A percentile compares a stretch with the other conserved stretches of the same genome.
Conservation (phyloP, 1,140 invertebrate species). For the Hycleus cichorii region DNA sequence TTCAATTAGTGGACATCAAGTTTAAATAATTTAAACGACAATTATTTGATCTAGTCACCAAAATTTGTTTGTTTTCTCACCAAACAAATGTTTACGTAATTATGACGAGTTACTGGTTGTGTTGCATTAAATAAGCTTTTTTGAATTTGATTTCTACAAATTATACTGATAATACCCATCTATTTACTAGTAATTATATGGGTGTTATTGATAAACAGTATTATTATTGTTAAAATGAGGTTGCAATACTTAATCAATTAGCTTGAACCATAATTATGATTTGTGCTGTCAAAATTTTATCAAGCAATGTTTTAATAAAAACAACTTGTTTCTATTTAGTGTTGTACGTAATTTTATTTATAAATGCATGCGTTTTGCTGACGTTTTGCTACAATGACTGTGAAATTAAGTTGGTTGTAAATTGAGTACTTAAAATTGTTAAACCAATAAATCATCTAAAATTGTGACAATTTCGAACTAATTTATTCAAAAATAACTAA, state of each 20-base stretch:
- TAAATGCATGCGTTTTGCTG: background rate
- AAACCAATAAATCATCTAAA: too few species aligned
- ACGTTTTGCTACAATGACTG: background rate
- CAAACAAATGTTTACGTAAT: background rate
- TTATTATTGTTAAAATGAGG: background rate
- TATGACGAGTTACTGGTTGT: background rate
- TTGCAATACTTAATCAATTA: background rate
- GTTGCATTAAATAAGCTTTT: background rate
- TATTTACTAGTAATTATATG: too few species aligned
- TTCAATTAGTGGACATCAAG: conserved; percentile 38
- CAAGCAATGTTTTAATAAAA: too few species aligned
- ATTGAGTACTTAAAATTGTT: background rate
- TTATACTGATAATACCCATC: background rate
- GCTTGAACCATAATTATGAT: background rate
- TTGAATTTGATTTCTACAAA: background rate
- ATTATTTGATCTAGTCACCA: background rate
- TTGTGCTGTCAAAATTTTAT: background rate
- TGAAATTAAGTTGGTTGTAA: background rate
- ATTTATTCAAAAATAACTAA: background rate
- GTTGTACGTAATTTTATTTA: too few species aligned
- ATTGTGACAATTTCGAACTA: too few species aligned
- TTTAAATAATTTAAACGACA: conserved; percentile 19
- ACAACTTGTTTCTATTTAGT: too few species aligned
- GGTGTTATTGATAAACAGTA: background rate
- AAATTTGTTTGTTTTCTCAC: background rate